Evolutionary conservation across 2,113 vertebrate species (phyloP), one percentile per base, ranked within the genome.

Genomic region (Cyanocitta stelleri): DNA sequence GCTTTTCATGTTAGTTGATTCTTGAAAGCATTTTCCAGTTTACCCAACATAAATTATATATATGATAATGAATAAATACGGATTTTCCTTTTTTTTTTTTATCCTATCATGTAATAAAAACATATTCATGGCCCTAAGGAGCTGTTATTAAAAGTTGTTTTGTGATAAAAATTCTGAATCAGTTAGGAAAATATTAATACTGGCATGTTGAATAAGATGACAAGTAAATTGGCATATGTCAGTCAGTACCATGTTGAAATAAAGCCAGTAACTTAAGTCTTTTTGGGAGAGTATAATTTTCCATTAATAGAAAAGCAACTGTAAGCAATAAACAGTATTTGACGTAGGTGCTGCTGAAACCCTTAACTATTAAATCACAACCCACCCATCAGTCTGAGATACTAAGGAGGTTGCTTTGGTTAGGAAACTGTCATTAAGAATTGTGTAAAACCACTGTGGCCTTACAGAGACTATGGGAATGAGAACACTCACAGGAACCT

Each of bases 211-310:
- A 92, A 67, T 83, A 90, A 2, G 66, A 69, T 96, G 89, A 96
- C 91, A 97, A 91, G 80, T 96, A 96, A 96, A 96, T 96, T 94
- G 75, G 59, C 94, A 21, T 90, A 87, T 96, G 93, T 90, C 96
- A 97, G n/a, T 96, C 90, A 94, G 49, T 30, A 74, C 33, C 32
- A 15, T 43, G 21, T 58, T 89, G 88, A 81, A 94, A 95, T 89
- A 91, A 95, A 93, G 63, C 76, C 89, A 92, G 35, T 80, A 94
- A 71, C 43, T 74, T 62, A 33, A 43, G 43, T 91, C 86, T 96
- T 95, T 94, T 89, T 1, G 35, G 46, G 75, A 90, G 43, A 85
- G n/a, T 89, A 87, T 95, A 94, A 95, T 96, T 96, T 96, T 85
- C 89, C 68, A 58, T 90, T 95, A 93, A 89, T 14, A 92, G 73